Percentiles rank a stretch among this genome's conserved stretches.
phyloP scores from a whole-genome alignment of 2,113 vertebrate genomes.

The Nipponia nippon region DNA sequence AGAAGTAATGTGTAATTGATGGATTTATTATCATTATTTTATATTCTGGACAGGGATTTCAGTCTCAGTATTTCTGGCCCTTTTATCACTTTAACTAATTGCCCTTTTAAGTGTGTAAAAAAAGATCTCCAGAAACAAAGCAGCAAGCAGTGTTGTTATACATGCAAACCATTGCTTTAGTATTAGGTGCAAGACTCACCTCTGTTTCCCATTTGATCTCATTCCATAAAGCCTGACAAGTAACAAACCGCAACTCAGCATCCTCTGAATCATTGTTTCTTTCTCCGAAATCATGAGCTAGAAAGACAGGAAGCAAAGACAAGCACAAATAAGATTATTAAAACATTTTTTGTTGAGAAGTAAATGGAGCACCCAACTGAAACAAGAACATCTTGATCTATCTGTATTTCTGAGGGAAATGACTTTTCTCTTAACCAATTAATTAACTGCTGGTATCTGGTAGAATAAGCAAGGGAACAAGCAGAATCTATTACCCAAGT shows the following conservation, averaged over 20 bases:
- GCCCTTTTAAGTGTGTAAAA: neutral
- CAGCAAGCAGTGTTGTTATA: neutral
- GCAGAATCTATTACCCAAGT: neutral
- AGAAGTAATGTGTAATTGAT: neutral
- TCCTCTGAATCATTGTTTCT: conserved; percentile 67
- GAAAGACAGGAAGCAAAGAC: conserved; percentile 9
- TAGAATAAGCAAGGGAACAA: neutral
- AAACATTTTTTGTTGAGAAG: neutral
- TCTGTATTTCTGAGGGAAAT: neutral
- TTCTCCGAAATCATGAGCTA: conserved; percentile 77
- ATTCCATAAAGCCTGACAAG: conserved; percentile 84
- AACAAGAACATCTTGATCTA: neutral
- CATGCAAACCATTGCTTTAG: neutral
- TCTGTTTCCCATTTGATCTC: conserved; percentile 83
- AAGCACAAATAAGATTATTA: neutral
- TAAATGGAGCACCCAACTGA: neutral
- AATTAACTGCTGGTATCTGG: neutral
- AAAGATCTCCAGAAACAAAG: neutral
- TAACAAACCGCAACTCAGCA: conserved; percentile 73
- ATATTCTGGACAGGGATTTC: neutral
- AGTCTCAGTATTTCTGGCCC: neutral
- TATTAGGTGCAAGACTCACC: conserved; percentile 69
- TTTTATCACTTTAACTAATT: neutral
- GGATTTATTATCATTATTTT: neutral
- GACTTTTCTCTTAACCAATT: neutral